Evolutionary conservation across 2,888 invertebrate genomes (phyloP), one percentile per base, ranked within the genome.

Genomic region (Mayetiola destructor): DNA sequence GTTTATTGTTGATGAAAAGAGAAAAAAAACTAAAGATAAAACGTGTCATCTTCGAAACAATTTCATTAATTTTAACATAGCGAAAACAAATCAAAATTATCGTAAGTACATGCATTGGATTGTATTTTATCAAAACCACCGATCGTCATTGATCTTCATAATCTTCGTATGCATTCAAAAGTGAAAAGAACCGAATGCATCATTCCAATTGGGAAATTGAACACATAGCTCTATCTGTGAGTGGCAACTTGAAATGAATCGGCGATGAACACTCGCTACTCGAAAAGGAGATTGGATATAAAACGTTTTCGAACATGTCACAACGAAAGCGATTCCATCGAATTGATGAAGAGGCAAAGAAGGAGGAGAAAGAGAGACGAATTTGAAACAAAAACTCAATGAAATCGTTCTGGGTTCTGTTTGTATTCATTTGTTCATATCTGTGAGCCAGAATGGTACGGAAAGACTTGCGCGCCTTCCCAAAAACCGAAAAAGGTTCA

Each of bases 221-320:
- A 48, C 48, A 48, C 48, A 48, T 27, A n/a, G 48, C 48, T 48
- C 48, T 48, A 48, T 48, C 48, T 48, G 16, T 48, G 48, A 48
- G 48, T 48, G 27, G 48, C 48, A 48, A 27, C 48, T 10, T n/a
- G n/a, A n/a, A n/a, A n/a, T n/a, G 16, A 27, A 48, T 48, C 48
- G n/a, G 16, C 48, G 27, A 6, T 27, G 27, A 48, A 48, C 48
- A 14, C n/a, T n/a, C n/a, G n/a, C n/a, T n/a, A n/a, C n/a, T n/a
- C n/a, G n/a, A n/a, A n/a, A n/a, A n/a, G n/a, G n/a, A n/a, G n/a
- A n/a, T n/a, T n/a, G n/a, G n/a, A n/a, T n/a, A n/a, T n/a, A n/a
- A n/a, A n/a, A n/a, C n/a, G n/a, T n/a, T n/a, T n/a, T n/a, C n/a
- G n/a, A n/a, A n/a, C 48, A 27, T 48, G 27, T 21, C 42, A 42